phyloP scores from a whole-genome alignment of 2,113 vertebrate species.

The Irena cyanogastra region DNA sequence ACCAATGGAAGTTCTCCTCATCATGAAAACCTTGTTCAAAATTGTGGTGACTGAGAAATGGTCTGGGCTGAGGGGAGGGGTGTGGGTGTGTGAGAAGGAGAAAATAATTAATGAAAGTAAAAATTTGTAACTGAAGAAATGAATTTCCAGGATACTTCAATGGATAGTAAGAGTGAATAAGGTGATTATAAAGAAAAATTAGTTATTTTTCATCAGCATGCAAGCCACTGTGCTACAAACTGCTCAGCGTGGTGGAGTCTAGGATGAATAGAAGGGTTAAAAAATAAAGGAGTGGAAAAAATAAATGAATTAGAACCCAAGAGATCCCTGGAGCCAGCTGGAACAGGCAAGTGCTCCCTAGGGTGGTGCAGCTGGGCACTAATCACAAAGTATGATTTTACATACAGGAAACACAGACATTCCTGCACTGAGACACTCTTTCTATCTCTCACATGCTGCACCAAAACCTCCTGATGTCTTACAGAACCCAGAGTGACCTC shows the following conservation, averaged over 20 bases:
- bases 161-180: neutral
- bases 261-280: neutral
- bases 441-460: neutral
- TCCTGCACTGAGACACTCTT: neutral
- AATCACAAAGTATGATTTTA: neutral
- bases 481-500: neutral
- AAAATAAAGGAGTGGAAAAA: neutral
- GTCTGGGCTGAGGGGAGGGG: neutral
- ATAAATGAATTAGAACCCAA: neutral
- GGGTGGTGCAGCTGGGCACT: fast-evolving
- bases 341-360: neutral
- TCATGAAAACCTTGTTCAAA: neutral
- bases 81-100: neutral
- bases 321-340: neutral
- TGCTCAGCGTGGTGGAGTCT: neutral
- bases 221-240: neutral
- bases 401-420: neutral
- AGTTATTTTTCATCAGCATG: neutral
- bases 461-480: neutral
- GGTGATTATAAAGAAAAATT: neutral
- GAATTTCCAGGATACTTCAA: neutral
- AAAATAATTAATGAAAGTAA: neutral
- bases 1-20: neutral
- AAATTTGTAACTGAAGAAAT: neutral
- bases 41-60: neutral